Evolutionary conservation across 1,140 invertebrate genomes (phyloP), one percentile per base, ranked within the genome.

Genomic region (Halesus radiatus): DNA sequence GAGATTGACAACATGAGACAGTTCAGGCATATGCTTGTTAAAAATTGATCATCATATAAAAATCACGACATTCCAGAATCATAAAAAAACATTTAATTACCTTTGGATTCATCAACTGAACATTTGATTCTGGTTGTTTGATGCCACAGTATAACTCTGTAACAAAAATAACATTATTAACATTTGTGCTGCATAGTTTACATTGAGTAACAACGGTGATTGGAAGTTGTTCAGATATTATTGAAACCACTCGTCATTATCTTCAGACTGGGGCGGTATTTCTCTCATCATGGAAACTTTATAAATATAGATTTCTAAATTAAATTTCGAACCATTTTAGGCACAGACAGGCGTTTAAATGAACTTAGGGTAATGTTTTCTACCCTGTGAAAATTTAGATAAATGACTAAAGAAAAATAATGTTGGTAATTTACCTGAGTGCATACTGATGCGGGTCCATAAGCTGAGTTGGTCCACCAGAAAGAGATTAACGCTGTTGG

Each of bases 251-350:
- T 64, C 52, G 56, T 73, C 78, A 79, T 64, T 37, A 29, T 52
- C 64, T 32, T 79, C 78, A 79, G 78, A 79, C 78, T 79, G 78
- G 78, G 78, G 78, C 78, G 78, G 68, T 79, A 79, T 79, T 79
- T 79, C 10, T 32, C 10, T 66, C 76, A 78, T 78, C 76, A 78
- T 78, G 60, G 20, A 78, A 72, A n/a, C 37, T n/a, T 32, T 32
- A 10, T 2, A 8, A 62, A 29, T n/a, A n/a, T n/a, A n/a, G n/a
- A n/a, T n/a, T n/a, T n/a, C n/a, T n/a, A 29, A 29, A 29, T 29
- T 29, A 29, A 29, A 5, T 29, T 3, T 5, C 5, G 26, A 5
- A 29, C 5, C 26, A 29, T 29, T 29, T n/a, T n/a, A n/a, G n/a
- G 26, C 26, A 29, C 26, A 5, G 2, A 29, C 26, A 29, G 2